Evolutionary conservation across 1,140 invertebrate genomes (phyloP), one percentile per base, ranked within the genome.

Genomic region (Zaprionus capensis): DNA sequence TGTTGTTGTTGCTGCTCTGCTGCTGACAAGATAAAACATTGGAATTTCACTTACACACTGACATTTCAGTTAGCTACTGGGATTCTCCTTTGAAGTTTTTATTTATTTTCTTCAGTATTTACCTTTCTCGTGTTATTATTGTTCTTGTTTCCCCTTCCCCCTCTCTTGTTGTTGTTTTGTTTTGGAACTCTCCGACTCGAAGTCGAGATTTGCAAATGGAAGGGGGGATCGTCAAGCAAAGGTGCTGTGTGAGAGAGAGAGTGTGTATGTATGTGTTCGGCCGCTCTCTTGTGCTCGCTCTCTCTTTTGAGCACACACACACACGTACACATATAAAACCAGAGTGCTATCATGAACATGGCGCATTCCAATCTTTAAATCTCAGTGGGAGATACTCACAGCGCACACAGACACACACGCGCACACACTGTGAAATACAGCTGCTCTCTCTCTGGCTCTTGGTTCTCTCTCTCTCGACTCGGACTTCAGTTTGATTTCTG

Each of bases 291-390:
- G 44, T 53, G 56, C 17, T 57, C 38, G 44, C 44, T 61, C 67
- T 70, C 36, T 59, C 65, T 68, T 58, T 56, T 46, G n/a, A n/a
- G 26, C 34, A 38, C 58, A 59, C 57, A 69, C 44, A 53, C 34
- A 51, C 68, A 41, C 20, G 38, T 34, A 53, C 41, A 46, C 28
- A 11, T 53, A 41, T 36, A 28, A 62, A 69, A 46, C 34, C 34
- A 41, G 62, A 66, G 31, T 63, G 70, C 63, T 82, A 80, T 82
- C 81, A 74, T 71, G 77, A 69, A 71, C 53, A 77, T 65, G 76
- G 72, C 83, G 79, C 81, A 90, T 90, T 90, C 86, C 84, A 88
- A 90, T 90, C 85, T 90, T 81, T 81, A 84, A 90, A 90, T 90
- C 85, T 83, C 85, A 77, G 78, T 83, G 74, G 81, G 81, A 82